phyloP scores from a whole-genome alignment of 2,797 vertebrate species.

The Sphenodon punctatus region DNA sequence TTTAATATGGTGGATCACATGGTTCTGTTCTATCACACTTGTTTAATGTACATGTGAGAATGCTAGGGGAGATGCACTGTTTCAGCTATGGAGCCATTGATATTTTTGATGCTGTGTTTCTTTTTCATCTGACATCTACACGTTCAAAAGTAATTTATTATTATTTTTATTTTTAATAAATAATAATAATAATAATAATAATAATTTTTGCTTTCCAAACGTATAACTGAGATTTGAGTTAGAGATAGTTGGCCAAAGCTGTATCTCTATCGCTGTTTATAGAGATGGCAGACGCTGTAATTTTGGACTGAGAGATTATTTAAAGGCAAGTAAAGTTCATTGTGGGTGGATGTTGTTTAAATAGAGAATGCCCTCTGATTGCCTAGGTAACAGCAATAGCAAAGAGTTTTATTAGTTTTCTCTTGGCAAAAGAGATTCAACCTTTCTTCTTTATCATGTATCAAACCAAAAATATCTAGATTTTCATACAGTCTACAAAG shows the following conservation, averaged over 20 bases:
- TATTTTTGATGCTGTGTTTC: too few relatives aligned
- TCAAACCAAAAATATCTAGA: background rate
- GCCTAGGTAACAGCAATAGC: background rate
- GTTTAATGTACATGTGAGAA: background rate
- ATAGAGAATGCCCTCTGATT: background rate
- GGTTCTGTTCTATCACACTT: background rate
- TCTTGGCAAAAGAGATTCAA: background rate
- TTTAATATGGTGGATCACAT: background rate
- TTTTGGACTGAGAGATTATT: background rate
- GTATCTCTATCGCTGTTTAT: background rate
- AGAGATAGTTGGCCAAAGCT: background rate
- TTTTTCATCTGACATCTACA: too few relatives aligned
- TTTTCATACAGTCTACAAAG: background rate
- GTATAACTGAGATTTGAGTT: background rate
- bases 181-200: too few relatives aligned
- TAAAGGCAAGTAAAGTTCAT: background rate
- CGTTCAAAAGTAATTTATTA: too few relatives aligned
- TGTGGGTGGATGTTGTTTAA: background rate
- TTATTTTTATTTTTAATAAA: too few relatives aligned
- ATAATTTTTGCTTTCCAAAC: constrained; percentile 17
- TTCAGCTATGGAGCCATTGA: background rate
- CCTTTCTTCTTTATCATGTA: background rate
- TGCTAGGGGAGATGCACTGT: background rate
- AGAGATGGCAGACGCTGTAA: background rate
- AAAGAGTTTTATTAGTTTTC: too few relatives aligned